phyloP scores from a whole-genome alignment of 2,797 vertebrate species.

The Sternotherus odoratus region DNA sequence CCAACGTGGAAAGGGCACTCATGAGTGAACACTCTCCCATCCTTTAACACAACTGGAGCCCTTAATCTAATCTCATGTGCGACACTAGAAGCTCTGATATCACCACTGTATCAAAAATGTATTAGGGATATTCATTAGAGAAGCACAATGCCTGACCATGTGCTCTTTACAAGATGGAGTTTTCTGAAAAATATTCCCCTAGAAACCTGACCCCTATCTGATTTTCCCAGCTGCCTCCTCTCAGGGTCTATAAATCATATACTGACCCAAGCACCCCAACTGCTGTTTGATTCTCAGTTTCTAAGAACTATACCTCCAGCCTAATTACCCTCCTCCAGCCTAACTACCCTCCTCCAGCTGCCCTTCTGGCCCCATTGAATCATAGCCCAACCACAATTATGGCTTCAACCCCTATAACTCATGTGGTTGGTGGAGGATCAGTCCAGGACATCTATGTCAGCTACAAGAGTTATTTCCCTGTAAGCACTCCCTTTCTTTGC shows the following conservation, averaged over 20 bases:
- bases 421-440: not conserved
- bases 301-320: not conserved
- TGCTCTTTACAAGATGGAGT: not conserved
- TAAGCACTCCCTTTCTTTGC: not conserved
- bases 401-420: not conserved
- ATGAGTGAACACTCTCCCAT: not conserved
- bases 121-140: not conserved
- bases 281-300: not conserved
- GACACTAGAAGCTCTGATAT: not conserved
- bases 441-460: not conserved
- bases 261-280: not conserved
- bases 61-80: not conserved
- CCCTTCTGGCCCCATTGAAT: not conserved
- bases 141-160: not conserved
- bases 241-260: accelerated
- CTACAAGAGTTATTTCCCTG: not conserved
- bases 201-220: not conserved
- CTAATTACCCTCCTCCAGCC: not conserved
- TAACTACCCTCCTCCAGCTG: not conserved
- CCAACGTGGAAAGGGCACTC: not conserved
- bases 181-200: not conserved
- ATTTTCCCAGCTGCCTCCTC: not conserved
- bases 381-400: not conserved
- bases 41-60: not conserved
- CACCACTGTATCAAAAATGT: not conserved